A percentile compares a stretch with the other conserved stretches of the same genome.
Conservation (phyloP, 2,797 vertebrate genomes). For the Hapalemur alaotrensis region DNA sequence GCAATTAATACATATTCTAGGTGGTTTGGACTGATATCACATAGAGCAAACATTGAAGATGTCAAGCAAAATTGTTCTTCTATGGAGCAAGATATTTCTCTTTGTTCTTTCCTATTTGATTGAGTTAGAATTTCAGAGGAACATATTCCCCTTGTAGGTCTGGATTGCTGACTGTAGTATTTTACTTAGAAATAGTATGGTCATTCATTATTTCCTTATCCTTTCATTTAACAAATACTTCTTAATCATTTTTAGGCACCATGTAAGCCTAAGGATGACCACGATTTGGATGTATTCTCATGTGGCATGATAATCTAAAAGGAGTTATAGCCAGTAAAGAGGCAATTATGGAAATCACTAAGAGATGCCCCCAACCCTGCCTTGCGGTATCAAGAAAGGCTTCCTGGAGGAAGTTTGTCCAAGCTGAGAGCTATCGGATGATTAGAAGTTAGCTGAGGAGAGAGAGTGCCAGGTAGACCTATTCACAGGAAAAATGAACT, state of each 20-base stretch:
- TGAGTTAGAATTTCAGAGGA: not conserved
- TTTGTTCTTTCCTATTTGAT: not conserved
- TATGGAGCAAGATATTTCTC: not conserved
- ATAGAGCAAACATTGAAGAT: not conserved
- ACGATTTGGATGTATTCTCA: not conserved
- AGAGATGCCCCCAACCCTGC: not conserved
- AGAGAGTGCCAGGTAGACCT: not conserved
- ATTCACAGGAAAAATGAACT: not conserved
- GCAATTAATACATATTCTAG: not conserved
- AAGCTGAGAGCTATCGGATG: not conserved
- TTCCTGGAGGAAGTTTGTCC: not conserved
- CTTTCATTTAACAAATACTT: slow-evolving; percentile 5
- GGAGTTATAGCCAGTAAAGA: not conserved
- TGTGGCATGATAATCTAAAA: not conserved
- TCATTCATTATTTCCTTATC: not conserved
- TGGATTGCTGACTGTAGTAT: not conserved
- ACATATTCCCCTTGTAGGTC: not conserved
- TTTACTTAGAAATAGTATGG: not conserved
- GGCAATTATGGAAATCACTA: not conserved
- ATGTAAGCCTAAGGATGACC: not conserved
- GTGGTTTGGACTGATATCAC: not conserved
- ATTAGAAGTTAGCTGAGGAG: not conserved
- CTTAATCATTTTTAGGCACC: not conserved
- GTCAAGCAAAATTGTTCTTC: not conserved
- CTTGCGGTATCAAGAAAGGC: not conserved